Base-by-base conservation (phyloP, 2,797 vertebrate species). In the Moxostoma hubbsi region DNA sequence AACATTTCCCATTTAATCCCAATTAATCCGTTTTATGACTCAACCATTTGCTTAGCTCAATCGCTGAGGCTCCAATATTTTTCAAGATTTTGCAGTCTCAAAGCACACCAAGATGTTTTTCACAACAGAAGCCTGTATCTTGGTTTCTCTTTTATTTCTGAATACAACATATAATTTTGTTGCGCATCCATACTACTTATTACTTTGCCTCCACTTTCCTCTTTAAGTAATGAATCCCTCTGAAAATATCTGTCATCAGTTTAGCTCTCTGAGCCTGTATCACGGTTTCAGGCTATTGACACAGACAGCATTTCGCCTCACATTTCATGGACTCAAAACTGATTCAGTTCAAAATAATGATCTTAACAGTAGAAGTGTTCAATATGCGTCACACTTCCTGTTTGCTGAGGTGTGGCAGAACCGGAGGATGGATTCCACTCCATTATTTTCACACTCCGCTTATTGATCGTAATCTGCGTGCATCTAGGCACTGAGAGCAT, bases 311-410 rank as follows among this genome's bases (percentile, higher is more conserved):
- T 51, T 88, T 82, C 85, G 80, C 83, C 88, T 89, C 89, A 89
- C 84, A 89, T 85, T 89, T 87, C 86, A 86, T 86, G 85, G 84
- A 75, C 66, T 84, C 4, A 81, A 88, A 36, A 91, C 86, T 82
- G 86, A 93, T 92, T 86, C 75, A 76, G 81, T 83, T 58, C 43
- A 66, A 87, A 83, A 88, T 89, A 92, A 90, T 88, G 84, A 77
- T 84, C 79, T 80, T 81, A 81, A 87, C 85, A 89, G 84, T 83
- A 81, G 68, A 71, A 67, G 69, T 66, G 68, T 86, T 84, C 82
- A 46, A 73, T 47, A 71, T 55, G 81, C 71, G 67, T 51, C 9
- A 47, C 62, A 77, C 65, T 81, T 81, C 65, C 73, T 72, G 65
- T 67, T 36, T 3, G 10, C 57, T 1, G 77, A 82, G 73, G 54